Evolutionary conservation across 2,113 vertebrate species (phyloP).

Genomic region (Siniperca knerii): DNA sequence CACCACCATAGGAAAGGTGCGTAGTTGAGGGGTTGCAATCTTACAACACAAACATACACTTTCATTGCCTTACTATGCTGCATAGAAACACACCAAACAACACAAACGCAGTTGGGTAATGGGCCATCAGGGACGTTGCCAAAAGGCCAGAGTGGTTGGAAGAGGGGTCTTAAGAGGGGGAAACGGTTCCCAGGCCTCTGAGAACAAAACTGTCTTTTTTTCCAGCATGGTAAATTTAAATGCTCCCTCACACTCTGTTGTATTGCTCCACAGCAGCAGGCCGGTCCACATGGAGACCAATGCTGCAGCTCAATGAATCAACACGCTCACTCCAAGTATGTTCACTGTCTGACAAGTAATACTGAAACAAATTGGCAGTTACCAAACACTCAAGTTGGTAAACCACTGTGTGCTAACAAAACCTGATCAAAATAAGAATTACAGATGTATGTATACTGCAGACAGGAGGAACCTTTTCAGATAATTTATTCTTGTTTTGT

Average conservation of each 20-base stretch:
- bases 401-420: background rate
- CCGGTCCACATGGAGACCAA: slow-evolving; percentile 44
- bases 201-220: slow-evolving; percentile 71
- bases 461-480: background rate
- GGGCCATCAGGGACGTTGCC: slow-evolving; percentile 64
- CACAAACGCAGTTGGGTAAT: slow-evolving; percentile 47
- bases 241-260: slow-evolving; percentile 26
- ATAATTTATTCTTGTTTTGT: slow-evolving; percentile 24
- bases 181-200: slow-evolving; percentile 75
- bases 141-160: slow-evolving; percentile 72
- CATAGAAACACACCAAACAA: slow-evolving; percentile 26
- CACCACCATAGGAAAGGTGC: slow-evolving; percentile 26
- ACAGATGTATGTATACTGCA: background rate
- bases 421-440: background rate
- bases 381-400: background rate
- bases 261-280: slow-evolving; percentile 17
- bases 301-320: slow-evolving; percentile 2
- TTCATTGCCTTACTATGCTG: background rate
- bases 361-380: background rate
- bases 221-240: slow-evolving; percentile 62
- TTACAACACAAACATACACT: slow-evolving; percentile 12
- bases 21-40: slow-evolving; percentile 5
- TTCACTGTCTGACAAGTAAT: background rate
- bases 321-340: background rate
- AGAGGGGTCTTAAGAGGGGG: slow-evolving; percentile 49